phyloP scores from a whole-genome alignment of 2,113 vertebrate genomes.

The Gopherus evgoodei region DNA sequence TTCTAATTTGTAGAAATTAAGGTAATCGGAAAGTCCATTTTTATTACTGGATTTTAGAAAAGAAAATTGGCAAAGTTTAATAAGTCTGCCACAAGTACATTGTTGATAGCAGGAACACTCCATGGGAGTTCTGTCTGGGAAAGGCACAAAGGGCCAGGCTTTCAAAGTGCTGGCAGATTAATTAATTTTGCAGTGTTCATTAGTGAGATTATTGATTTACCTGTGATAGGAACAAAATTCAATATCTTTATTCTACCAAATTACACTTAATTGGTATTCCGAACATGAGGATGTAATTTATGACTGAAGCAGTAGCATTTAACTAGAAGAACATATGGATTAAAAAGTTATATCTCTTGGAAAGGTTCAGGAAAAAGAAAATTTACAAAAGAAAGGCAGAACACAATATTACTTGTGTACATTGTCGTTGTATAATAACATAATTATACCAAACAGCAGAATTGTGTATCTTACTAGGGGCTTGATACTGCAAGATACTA shows the following conservation, averaged over 20 bases:
- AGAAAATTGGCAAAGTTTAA: neutral
- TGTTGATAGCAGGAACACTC: neutral
- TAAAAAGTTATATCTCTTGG: neutral
- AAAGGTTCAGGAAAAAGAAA: neutral
- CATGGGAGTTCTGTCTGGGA: neutral
- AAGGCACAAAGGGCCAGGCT: neutral
- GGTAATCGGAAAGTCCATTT: neutral
- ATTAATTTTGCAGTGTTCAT: neutral
- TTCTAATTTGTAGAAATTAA: neutral
- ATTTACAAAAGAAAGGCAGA: neutral
- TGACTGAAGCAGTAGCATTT: neutral
- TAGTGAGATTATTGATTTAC: neutral
- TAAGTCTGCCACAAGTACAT: neutral
- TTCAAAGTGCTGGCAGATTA: neutral
- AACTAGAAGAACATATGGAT: neutral
- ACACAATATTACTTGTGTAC: neutral
- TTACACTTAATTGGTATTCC: neutral
- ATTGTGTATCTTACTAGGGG: neutral
- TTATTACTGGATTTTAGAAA: neutral
- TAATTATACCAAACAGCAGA: neutral
- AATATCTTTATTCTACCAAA: neutral
- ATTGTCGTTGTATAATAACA: neutral
- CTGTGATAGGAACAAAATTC: neutral
- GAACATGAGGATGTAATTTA: neutral
- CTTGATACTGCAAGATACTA: neutral